A percentile compares a stretch with the other conserved stretches of the same genome.
phyloP scores from a whole-genome alignment of 2,888 invertebrate genomes.

The Cheilosia pagana region DNA sequence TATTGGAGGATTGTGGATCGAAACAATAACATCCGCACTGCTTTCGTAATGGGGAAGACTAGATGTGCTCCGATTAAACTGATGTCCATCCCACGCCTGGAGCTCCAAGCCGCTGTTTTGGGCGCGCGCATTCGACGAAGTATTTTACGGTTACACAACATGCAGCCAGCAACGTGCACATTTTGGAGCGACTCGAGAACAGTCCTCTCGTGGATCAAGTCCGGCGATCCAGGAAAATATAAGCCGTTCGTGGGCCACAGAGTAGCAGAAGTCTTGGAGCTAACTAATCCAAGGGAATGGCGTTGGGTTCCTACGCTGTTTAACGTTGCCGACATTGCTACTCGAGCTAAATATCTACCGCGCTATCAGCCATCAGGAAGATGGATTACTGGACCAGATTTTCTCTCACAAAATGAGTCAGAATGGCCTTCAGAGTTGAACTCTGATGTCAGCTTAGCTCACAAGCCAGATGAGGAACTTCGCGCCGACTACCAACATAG shows the following conservation, averaged over 20 bases:
- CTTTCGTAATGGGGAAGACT: constrained; percentile 25
- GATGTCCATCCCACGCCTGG: constrained; percentile 26
- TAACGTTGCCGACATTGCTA: background rate
- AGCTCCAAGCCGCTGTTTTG: constrained; percentile 29
- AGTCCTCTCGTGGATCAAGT: constrained; percentile 13
- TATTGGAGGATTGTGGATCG: constrained; percentile 11
- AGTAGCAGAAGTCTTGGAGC: no score
- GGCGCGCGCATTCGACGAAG: constrained; percentile 2
- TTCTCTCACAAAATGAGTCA: no score
- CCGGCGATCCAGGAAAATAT: constrained; percentile 13
- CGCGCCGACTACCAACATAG: no score
- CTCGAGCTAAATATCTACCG: background rate
- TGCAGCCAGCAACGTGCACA: background rate
- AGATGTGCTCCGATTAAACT: constrained; percentile 9
- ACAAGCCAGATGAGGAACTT: no score
- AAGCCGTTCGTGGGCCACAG: background rate
- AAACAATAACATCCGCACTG: background rate
- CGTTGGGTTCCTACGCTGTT: constrained; percentile 35
- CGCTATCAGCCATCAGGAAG: background rate
- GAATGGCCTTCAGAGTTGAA: no score
- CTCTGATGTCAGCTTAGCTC: no score
- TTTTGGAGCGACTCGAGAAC: constrained; percentile 38
- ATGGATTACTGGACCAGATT: no score
- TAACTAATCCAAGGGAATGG: constrained; percentile 10
- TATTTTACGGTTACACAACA: background rate